A percentile compares a stretch with the other conserved stretches of the same genome.
phyloP scores from a whole-genome alignment of 2,113 vertebrate species.

The Hystrix cristata region DNA sequence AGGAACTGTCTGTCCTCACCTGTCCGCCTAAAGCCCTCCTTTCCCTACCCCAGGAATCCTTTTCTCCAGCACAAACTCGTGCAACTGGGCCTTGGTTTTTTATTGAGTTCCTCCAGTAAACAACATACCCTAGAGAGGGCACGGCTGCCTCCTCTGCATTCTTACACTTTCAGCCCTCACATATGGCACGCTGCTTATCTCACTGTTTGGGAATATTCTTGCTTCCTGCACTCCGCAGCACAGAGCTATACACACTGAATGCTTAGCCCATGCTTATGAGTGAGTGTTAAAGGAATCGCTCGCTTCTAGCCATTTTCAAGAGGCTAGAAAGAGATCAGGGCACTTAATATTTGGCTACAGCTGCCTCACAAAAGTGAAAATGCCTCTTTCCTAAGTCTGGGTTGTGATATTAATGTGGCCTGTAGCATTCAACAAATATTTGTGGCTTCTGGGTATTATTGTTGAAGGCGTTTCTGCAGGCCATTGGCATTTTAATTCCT shows the following conservation, averaged over 20 bases:
- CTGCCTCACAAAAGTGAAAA: not conserved
- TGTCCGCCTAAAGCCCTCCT: not conserved
- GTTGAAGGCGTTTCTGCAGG: constrained; percentile 3
- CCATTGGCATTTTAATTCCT: not conserved
- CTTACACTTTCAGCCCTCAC: not conserved
- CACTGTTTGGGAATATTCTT: not conserved
- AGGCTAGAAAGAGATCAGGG: not conserved
- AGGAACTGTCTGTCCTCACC: not conserved
- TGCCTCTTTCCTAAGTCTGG: not conserved
- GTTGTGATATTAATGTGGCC: not conserved
- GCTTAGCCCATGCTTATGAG: not conserved
- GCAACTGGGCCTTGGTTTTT: not conserved
- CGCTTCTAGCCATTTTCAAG: not conserved
- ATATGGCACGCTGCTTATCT: not conserved
- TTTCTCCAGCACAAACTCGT: not conserved
- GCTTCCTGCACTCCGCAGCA: not conserved
- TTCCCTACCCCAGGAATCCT: not conserved
- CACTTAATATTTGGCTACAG: not conserved
- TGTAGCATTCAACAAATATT: not conserved
- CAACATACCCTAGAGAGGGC: not conserved
- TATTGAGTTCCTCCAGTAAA: not conserved
- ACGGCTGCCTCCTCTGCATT: not conserved
- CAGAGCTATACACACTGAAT: rapidly evolving
- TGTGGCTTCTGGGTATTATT: not conserved
- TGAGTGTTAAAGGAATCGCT: rapidly evolving